Base-by-base conservation (phyloP, 2,797 vertebrate genomes). In the Gorsachius magnificus region DNA sequence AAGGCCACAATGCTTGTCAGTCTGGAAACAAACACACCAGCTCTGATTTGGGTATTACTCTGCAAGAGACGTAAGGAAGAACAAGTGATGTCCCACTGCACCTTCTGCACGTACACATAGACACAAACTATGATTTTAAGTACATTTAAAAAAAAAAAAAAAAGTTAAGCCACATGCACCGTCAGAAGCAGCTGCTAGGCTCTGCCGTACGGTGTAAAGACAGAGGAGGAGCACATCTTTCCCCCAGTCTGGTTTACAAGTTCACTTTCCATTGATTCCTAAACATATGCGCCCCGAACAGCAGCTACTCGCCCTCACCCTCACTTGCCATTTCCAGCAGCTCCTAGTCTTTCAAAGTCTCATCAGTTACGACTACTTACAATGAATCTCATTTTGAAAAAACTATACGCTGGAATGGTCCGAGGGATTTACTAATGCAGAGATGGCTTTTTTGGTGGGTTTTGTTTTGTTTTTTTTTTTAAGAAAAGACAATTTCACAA, bases 281-380 rank as follows among this genome's bases (percentile, higher is more conserved):
- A 20, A 51, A 41, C 11, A 9, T 0, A 11, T 0, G 0, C 1
- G 1, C 16, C 12, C 41, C 26, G 6, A 63, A 29, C 8, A 45
- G 25, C 56, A 68, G 65, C 82, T 76, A 13, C 76, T 29, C 20
- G 0, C 18, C 45, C 43, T 63, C 65, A n/a, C 26, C 19, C 36
- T 33, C 6, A 3, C 20, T 31, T 58, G 15, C 51, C 2, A 13
- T 7, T 64, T 41, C 57, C 61, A 63, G 24, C 72, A 51, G 58
- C 79, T 78, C 69, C 33, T 25, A 0, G 0, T 21, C 60, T 35
- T 54, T 38, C 24, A 7, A 75, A 35, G 16, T 24, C 18, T 12
- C 22, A 69, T 8, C 45, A 53, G 25, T 25, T 68, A 18, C 1
- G 1, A 53, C 13, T 16, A 13, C 38, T 65, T 13, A 43, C 17